A percentile compares a stretch with the other conserved stretches of the same genome.
phyloP scores from a whole-genome alignment of 2,797 vertebrate genomes.

The Enteromius viviparus region DNA sequence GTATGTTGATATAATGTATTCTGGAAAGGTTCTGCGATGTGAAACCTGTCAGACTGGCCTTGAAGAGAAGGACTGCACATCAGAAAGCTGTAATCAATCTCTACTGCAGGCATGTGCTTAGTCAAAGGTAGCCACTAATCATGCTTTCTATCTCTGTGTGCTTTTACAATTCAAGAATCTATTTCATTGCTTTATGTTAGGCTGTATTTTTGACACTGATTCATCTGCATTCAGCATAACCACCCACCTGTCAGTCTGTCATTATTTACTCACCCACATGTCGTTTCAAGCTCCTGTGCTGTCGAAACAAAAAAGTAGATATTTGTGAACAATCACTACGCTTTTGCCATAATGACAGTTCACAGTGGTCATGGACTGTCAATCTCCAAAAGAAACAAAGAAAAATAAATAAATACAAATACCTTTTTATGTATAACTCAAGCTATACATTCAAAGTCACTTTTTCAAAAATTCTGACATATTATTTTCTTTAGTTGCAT shows the following conservation, averaged over 20 bases:
- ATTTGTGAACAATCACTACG: background rate
- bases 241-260: constrained; percentile 11
- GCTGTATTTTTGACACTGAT: constrained; percentile 19
- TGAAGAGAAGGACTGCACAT: background rate
- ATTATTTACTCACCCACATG: constrained; percentile 8
- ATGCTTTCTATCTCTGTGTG: background rate
- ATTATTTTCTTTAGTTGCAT: background rate
- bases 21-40: background rate
- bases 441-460: background rate
- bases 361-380: background rate
- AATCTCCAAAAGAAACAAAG: background rate
- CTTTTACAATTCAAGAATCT: background rate
- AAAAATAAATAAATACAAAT: background rate
- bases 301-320: background rate
- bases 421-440: background rate
- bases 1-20: background rate
- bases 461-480: background rate
- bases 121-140: background rate
- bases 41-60: constrained; percentile 13
- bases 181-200: background rate
- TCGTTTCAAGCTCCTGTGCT: background rate
- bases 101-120: background rate
- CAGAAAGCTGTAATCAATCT: constrained; percentile 14
- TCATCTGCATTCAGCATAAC: constrained; percentile 25
- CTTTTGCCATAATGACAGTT: background rate